Base-by-base conservation (phyloP, 1,140 invertebrate species). In the Lordiphosa collinella region DNA sequence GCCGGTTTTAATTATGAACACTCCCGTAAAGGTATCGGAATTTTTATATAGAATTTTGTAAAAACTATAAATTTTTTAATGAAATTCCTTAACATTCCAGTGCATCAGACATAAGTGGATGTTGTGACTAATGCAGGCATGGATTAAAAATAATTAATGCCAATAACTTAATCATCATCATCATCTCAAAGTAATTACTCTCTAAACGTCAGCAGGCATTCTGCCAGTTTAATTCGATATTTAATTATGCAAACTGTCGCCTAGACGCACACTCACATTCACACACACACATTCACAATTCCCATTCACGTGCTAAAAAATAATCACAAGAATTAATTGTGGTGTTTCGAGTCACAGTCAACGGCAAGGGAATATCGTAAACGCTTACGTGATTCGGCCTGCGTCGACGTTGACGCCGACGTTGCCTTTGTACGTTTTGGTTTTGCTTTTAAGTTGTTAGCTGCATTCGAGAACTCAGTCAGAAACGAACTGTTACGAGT, bases 401-500 rank as follows among this genome's bases (percentile, higher is more conserved):
- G 36, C 11, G 11, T 18, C 36, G 46, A 18, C 14, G 34, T 22
- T 31, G 18, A 18, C 18, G 50, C 2, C 22, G 43, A 3, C 14
- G 49, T 10, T 46, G 46, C n/a, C 37, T 16, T 14, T 29, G 18
- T 43, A 43, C 40, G 18, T 43, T 43, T 44, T 13, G 41, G 22
- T 29, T 44, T 44, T 44, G 41, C 41, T 44, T 44, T 44, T 44
- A 11, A 31, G 41, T 44, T 57, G 69, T 76, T 57, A 67, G 73
- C 66, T 71, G 67, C 66, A 70, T 76, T 76, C 67, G 67, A 29
- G 25, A 61, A 61, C 54, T 78, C 74, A 78, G 74, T 78, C 72
- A 62, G 57, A 76, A 71, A 58, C 72, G 73, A 78, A 76, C 67
- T 67, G 74, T 76, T 72, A 55, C 72, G 63, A 78, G 73, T 75